Evolutionary conservation across 2,888 invertebrate genomes (phyloP).

Genomic region (Acanthosepion lycidas): DNA sequence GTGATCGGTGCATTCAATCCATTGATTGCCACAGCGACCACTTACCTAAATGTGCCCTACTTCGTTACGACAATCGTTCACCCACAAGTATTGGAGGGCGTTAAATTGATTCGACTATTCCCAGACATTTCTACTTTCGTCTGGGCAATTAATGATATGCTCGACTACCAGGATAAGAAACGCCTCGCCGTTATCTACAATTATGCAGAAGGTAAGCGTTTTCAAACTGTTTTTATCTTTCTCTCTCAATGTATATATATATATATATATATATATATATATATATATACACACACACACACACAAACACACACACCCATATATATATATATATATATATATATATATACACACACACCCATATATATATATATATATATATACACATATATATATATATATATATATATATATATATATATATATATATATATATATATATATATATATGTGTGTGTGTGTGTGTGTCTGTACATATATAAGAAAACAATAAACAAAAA

Average conservation of each 20-base stretch:
- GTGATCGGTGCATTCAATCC: conserved; percentile 67
- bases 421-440: too few species aligned
- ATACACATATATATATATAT: too few species aligned
- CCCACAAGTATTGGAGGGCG: conserved; percentile 51
- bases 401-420: too few species aligned
- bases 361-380: too few species aligned
- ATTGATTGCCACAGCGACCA: conserved; percentile 61
- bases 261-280: too few species aligned
- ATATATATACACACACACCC: too few species aligned
- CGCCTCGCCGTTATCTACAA: conserved; percentile 64
- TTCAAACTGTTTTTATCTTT: background rate
- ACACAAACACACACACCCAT: too few species aligned
- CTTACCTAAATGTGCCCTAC: conserved; percentile 66
- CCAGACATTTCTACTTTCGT: conserved; percentile 60
- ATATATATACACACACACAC: too few species aligned
- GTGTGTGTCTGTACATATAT: too few species aligned
- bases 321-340: too few species aligned
- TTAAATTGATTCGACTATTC: conserved; percentile 62
- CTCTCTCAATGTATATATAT: background rate
- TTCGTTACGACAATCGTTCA: conserved; percentile 66
- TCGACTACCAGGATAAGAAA: conserved; percentile 61
- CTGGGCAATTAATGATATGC: conserved; percentile 61
- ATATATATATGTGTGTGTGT: too few species aligned
- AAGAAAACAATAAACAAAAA: too few species aligned
- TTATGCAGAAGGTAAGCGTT: conserved; percentile 56